Conservation (phyloP, 2,113 vertebrate species). For the Cololabis saira region DNA sequence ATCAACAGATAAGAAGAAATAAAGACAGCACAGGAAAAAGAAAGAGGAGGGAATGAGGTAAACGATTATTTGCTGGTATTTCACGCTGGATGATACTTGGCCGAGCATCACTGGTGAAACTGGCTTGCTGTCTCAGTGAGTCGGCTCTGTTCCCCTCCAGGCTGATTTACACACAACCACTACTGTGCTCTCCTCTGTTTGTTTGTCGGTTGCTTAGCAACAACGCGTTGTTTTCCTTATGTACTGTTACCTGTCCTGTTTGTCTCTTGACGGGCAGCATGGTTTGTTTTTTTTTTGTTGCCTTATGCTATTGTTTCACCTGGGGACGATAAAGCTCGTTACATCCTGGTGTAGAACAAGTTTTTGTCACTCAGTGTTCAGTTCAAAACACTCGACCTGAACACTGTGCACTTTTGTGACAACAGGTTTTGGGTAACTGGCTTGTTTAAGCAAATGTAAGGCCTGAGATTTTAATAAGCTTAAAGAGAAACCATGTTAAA, state of each 20-base stretch:
- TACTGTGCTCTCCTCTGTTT: conserved; percentile 70
- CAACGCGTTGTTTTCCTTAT: conserved; percentile 71
- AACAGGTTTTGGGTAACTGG: conserved; percentile 41
- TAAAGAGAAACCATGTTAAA: conserved; percentile 18
- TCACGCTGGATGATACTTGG: conserved; percentile 79
- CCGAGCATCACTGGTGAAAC: conserved; percentile 77
- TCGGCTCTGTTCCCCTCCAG: conserved; percentile 76
- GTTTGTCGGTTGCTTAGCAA: conserved; percentile 80
- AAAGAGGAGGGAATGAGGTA: conserved; percentile 51
- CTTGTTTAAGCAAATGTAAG: conserved; percentile 23
- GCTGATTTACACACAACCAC: conserved; percentile 79
- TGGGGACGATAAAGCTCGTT: conserved; percentile 31
- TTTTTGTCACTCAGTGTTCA: conserved; percentile 32
- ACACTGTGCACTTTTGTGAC: conserved; percentile 7
- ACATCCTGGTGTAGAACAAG: conserved; percentile 42
- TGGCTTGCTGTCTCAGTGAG: conserved; percentile 70
- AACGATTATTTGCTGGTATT: conserved; percentile 79
- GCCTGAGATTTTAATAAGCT: conserved; percentile 58
- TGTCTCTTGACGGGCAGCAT: conserved; percentile 57
- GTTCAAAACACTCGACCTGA: conserved; percentile 6
- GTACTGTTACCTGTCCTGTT: conserved; percentile 76
- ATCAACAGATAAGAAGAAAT: conserved; percentile 21
- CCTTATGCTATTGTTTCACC: conserved; percentile 41
- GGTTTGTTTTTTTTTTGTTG: conserved; percentile 67
- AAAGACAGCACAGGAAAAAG: conserved; percentile 18